These are phyloP conservation scores for Macropodus opercularis DNA, from an alignment of 2,797 vertebrate species.

Conservation along the genomic window DNA sequence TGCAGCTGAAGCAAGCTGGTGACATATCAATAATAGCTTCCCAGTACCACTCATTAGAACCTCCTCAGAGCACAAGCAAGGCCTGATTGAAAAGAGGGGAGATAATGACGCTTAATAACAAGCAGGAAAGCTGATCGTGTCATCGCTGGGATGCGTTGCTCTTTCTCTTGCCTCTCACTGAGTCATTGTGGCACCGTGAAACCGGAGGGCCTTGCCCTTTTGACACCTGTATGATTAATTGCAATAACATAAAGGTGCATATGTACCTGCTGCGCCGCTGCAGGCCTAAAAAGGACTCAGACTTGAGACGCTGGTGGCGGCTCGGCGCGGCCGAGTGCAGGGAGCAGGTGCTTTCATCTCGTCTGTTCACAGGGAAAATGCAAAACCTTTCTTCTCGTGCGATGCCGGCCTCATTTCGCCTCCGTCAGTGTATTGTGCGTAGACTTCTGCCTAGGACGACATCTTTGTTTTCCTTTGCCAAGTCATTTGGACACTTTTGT, in stretches of 20 bases:
- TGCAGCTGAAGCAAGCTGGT: slow-evolving; percentile 61
- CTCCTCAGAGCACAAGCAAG: slow-evolving; percentile 75
- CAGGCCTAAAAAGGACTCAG: slow-evolving; percentile 54
- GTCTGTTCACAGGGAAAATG: slow-evolving; percentile 65
- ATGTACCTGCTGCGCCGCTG: slow-evolving; percentile 64
- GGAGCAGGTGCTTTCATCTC: slow-evolving; percentile 77
- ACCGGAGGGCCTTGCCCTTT: slow-evolving; percentile 72
- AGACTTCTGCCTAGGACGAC: slow-evolving; percentile 48
- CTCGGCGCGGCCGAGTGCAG: slow-evolving; percentile 39
- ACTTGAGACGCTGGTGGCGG: slow-evolving; percentile 48
- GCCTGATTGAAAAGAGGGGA: slow-evolving; percentile 79
- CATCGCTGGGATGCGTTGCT: slow-evolving; percentile 52
- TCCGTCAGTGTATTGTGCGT: slow-evolving; percentile 41
- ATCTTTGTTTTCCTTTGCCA: slow-evolving; percentile 46
- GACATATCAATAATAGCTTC: slow-evolving; percentile 74
- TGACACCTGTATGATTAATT: slow-evolving; percentile 74
- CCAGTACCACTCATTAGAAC: slow-evolving; percentile 73
- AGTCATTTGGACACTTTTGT: slow-evolving; percentile 67
- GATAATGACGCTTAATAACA: slow-evolving; percentile 81
- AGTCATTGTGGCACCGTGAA: slow-evolving; percentile 59
- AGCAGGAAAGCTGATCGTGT: slow-evolving; percentile 76
- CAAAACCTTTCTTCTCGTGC: slow-evolving; percentile 47
- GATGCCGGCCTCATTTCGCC: slow-evolving; percentile 44
- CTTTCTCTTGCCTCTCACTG: slow-evolving; percentile 48
- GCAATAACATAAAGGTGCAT: slow-evolving; percentile 68